Percentiles rank a stretch among this genome's conserved stretches.
These are phyloP conservation scores for Candoia aspera DNA, from an alignment of 2,113 vertebrate genomes.

Conservation along the genomic window DNA sequence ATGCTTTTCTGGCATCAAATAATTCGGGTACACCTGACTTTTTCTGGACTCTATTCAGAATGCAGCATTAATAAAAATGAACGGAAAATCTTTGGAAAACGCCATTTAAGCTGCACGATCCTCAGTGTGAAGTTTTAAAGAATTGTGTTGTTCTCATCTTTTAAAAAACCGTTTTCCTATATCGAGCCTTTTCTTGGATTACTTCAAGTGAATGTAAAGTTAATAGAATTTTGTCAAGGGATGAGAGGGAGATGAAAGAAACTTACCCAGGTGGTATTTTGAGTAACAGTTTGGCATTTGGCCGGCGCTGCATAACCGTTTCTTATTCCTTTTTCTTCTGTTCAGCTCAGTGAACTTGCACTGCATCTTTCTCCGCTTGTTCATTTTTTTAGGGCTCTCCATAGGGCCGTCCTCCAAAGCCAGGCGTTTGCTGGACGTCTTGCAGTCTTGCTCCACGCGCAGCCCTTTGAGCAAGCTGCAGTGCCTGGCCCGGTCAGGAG, in stretches of 20 bases:
- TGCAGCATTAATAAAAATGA: not conserved
- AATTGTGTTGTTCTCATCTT: constrained; percentile 1
- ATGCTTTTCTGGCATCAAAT: not conserved
- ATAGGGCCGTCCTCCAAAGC: constrained; percentile 60
- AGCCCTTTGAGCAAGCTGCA: constrained; percentile 58
- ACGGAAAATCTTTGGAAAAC: not conserved
- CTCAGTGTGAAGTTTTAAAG: constrained; percentile 21
- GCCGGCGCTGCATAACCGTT: constrained; percentile 83
- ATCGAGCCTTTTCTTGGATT: constrained; percentile 23
- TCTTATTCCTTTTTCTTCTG: constrained; percentile 82
- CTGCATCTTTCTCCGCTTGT: constrained; percentile 76
- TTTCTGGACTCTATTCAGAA: not conserved
- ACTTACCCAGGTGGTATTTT: constrained; percentile 93
- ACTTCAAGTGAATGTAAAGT: constrained; percentile 32
- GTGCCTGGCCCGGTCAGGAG: constrained; percentile 59
- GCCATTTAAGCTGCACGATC: constrained; percentile 17
- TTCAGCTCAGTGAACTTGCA: constrained; percentile 75
- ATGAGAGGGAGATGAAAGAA: constrained; percentile 56
- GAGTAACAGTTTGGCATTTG: constrained; percentile 85
- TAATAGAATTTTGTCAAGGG: constrained; percentile 64
- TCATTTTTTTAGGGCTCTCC: constrained; percentile 72
- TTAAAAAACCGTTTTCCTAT: constrained; percentile 12
- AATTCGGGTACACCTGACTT: not conserved
- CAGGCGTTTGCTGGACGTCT: constrained; percentile 64
- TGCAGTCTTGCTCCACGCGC: constrained; percentile 57